These are phyloP conservation scores for Hofmannophila pseudospretella DNA, from an alignment of 2,888 invertebrate genomes.

Conservation along the genomic window DNA sequence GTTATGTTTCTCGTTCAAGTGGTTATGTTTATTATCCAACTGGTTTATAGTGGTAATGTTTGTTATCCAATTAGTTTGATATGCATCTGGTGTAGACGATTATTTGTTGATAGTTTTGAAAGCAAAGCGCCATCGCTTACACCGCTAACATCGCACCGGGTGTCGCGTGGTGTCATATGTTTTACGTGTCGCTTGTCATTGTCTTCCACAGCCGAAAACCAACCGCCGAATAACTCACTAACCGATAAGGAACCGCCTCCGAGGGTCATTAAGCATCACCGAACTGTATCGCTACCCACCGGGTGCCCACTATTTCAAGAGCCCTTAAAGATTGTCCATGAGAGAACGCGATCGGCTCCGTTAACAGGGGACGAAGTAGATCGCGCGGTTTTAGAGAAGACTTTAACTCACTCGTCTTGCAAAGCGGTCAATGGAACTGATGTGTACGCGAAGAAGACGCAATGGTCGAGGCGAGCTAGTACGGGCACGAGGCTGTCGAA, in stretches of 20 bases:
- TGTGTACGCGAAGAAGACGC: slow-evolving; percentile 38
- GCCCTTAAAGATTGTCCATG: slow-evolving; percentile 72
- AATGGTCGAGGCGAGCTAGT: slow-evolving; percentile 62
- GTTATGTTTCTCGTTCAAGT: too few species aligned
- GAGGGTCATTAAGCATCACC: slow-evolving; percentile 55
- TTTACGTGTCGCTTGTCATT: slow-evolving; percentile 69
- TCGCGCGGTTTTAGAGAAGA: slow-evolving; percentile 47
- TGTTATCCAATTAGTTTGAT: too few species aligned
- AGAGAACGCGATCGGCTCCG: slow-evolving; percentile 84
- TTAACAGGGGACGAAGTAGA: slow-evolving; percentile 76
- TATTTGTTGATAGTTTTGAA: too few species aligned
- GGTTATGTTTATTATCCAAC: too few species aligned
- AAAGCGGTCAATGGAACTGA: slow-evolving; percentile 57
- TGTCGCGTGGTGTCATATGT: slow-evolving; percentile 60
- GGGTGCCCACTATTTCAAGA: slow-evolving; percentile 57
- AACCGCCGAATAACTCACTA: slow-evolving; percentile 65
- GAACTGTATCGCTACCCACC: slow-evolving; percentile 61
- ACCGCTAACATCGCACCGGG: slow-evolving; percentile 48
- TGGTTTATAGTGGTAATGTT: too few species aligned
- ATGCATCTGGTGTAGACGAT: too few species aligned
- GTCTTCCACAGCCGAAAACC: slow-evolving; percentile 67
- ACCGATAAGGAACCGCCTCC: slow-evolving; percentile 42
- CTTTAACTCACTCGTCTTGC: slow-evolving; percentile 48
- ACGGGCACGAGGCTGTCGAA: slow-evolving; percentile 66
- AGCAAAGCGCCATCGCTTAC: slow-evolving; percentile 23